phyloP scores from a whole-genome alignment of 2,797 vertebrate species.

The Pristis pectinata region DNA sequence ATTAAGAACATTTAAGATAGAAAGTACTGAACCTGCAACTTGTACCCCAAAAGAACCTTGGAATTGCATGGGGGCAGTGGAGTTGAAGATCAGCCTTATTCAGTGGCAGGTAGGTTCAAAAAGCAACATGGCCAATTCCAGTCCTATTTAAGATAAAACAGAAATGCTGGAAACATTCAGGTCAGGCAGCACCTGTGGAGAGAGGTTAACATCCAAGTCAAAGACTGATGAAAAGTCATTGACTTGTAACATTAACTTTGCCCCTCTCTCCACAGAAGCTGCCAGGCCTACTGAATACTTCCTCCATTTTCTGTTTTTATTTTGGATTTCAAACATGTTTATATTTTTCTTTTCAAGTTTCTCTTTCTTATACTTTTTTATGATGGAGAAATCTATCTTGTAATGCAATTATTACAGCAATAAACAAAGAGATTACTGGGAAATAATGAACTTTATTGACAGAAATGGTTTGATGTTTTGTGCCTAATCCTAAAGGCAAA shows the following conservation, averaged over 20 bases:
- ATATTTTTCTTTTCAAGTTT: no score
- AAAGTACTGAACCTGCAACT: background rate
- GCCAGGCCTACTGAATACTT: no score
- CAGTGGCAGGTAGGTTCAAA: background rate
- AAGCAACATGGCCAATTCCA: background rate
- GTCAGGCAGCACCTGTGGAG: no score
- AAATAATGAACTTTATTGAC: background rate
- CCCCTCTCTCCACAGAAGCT: no score
- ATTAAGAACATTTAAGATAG: background rate
- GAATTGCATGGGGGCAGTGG: background rate
- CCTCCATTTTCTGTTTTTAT: no score
- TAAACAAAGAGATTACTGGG: no score
- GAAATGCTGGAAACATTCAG: no score
- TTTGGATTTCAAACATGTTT: no score
- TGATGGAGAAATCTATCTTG: background rate
- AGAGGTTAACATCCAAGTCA: no score
- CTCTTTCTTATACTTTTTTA: no score
- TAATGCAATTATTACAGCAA: background rate
- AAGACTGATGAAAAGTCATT: no score
- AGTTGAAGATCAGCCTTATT: background rate
- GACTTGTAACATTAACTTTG: no score
- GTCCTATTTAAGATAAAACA: background rate
- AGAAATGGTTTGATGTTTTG: background rate
- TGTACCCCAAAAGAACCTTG: background rate
- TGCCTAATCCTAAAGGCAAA: background rate